Evolutionary conservation across 1,140 invertebrate genomes (phyloP), one percentile per base, ranked within the genome.

Genomic region (Zaprionus inermis): DNA sequence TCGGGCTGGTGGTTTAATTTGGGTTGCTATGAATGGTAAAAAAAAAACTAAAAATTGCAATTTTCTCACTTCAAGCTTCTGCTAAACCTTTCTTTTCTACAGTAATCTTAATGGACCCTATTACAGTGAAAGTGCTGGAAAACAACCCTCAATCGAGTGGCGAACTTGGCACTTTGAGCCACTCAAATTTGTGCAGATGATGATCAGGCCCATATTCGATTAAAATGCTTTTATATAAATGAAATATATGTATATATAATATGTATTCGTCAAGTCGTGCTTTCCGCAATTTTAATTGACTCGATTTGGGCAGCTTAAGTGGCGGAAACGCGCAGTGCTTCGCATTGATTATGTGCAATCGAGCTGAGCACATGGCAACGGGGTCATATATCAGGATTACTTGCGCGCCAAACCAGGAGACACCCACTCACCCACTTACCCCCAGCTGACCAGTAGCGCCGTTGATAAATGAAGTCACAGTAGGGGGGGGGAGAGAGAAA

Each of bases 271-370:
- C n/a, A 7, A 3, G 3, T 16, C 38, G n/a, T 16, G 38, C n/a
- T 44, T 44, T 10, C 7, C 16, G 22, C n/a, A 54, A 14, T 54
- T 16, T 22, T 49, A 22, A 54, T 54, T 38, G 56, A 22, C 20
- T 24, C 1, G 24, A 54, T 54, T 54, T 16, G 44, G 18, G 9
- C 18, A 14, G 12, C 38, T 41, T 54, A 28, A 54, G 36, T 64
- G 22, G 0, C 49, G 16, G 12, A 46, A 49, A 6, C 22, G 6
- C n/a, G 16, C 2, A 46, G 38, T 36, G 64, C 73, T 73, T 81
- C 52, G 46, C 60, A 69, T 72, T 65, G 63, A 72, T 82, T 72
- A 73, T 66, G 24, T 55, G 66, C 66, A 76, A 57, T 78, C 71
- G 32, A 52, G 57, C 22, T 71, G 32, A 52, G 61, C 30, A 38